Evolutionary conservation across 2,113 vertebrate genomes (phyloP).

Genomic region (Callionymus lyra): DNA sequence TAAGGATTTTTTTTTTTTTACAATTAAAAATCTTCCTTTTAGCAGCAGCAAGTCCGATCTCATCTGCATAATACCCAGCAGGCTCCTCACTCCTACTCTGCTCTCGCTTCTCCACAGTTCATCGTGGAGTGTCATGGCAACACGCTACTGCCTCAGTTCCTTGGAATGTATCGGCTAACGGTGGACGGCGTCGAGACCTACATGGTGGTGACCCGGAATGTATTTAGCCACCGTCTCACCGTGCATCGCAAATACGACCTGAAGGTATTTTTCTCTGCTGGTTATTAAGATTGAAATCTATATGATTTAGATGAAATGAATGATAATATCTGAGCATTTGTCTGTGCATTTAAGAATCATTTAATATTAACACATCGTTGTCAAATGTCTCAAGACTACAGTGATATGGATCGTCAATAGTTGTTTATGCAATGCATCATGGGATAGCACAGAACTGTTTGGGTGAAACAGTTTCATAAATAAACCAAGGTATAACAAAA

Average conservation of each 20-base stretch:
- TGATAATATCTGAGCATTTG: too few relatives aligned
- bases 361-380: too few relatives aligned
- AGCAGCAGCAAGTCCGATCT: not conserved
- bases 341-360: too few relatives aligned
- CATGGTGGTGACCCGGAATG: conserved; percentile 94
- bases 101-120: conserved; percentile 64
- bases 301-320: too few relatives aligned
- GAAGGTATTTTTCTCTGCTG: conserved; percentile 66
- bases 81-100: conserved; percentile 15
- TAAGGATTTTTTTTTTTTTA: not conserved
- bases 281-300: too few relatives aligned
- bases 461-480: too few relatives aligned
- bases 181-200: conserved; percentile 95
- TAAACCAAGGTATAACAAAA: too few relatives aligned
- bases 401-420: too few relatives aligned
- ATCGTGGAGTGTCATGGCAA: conserved; percentile 96
- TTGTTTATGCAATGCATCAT: too few relatives aligned
- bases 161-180: conserved; percentile 93
- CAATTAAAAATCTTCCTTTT: not conserved
- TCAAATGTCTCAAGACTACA: too few relatives aligned
- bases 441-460: too few relatives aligned
- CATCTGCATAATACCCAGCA: conserved; percentile 2
- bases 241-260: conserved; percentile 96
- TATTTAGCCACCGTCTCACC: conserved; percentile 88
- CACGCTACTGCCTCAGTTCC: conserved; percentile 93